These are phyloP conservation scores for Thelaira solivaga DNA, from an alignment of 2,888 invertebrate species.

Conservation along the genomic window DNA sequence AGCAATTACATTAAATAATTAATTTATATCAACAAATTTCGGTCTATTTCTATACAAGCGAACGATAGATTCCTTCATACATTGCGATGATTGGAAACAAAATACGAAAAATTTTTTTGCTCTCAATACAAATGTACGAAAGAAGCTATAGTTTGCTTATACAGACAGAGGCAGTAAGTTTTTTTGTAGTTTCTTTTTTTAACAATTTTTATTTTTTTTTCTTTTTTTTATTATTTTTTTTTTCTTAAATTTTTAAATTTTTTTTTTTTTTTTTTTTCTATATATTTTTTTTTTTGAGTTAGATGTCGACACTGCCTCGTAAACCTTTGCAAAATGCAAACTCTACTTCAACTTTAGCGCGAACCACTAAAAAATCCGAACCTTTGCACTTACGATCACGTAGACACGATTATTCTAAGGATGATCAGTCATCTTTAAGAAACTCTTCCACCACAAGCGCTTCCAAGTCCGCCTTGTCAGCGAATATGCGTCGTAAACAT, in stretches of 20 bases:
- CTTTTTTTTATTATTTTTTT: not conserved
- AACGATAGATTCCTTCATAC: too few species aligned
- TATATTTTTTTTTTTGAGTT: not conserved
- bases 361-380: slow-evolving; percentile 70
- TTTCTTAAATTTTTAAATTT: not conserved
- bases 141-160: too few species aligned
- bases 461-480: slow-evolving; percentile 73
- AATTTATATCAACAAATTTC: too few species aligned
- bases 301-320: slow-evolving; percentile 74
- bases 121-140: too few species aligned
- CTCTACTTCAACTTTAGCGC: slow-evolving; percentile 70
- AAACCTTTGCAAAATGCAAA: slow-evolving; percentile 70
- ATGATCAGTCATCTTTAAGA: slow-evolving; percentile 71
- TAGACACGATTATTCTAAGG: slow-evolving; percentile 68
- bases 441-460: slow-evolving; percentile 71
- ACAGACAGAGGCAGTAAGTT: too few species aligned
- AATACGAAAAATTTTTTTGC: too few species aligned
- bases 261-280: not conserved
- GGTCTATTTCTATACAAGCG: too few species aligned
- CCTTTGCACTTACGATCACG: slow-evolving; percentile 66
- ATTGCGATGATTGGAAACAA: too few species aligned
- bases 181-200: too few species aligned
- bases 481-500: slow-evolving; percentile 69
- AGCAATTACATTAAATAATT: not conserved
- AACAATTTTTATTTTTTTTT: not conserved